Evolutionary conservation across 2,113 vertebrate genomes (phyloP).

Genomic region (Limanda limanda): DNA sequence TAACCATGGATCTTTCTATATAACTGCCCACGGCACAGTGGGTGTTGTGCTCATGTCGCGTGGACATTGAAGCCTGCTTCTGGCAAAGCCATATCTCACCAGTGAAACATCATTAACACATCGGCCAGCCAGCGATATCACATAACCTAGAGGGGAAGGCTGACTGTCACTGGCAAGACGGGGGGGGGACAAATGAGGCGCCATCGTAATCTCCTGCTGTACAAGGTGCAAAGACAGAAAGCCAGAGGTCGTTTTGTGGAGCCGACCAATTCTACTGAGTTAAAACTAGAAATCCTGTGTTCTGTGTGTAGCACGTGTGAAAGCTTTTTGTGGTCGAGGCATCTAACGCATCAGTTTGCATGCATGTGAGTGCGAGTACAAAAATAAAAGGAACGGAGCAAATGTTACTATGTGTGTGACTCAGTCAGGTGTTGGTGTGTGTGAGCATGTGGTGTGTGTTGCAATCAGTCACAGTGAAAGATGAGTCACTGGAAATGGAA

Average conservation of each 20-base stretch:
- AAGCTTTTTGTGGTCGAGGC: not conserved
- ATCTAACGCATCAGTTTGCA: not conserved
- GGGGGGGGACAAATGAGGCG: not conserved
- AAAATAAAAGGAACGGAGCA: conserved; percentile 3
- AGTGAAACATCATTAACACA: conserved; percentile 46
- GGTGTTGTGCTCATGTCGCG: not conserved
- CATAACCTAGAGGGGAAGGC: conserved; percentile 33
- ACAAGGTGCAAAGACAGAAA: conserved; percentile 52
- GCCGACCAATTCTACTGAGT: conserved; percentile 14
- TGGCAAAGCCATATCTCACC: conserved; percentile 34
- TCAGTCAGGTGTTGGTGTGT: conserved; percentile 10
- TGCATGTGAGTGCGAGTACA: conserved; percentile 1
- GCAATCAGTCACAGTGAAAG: conserved; percentile 12
- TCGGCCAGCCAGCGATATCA: conserved; percentile 3
- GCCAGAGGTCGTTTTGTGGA: conserved; percentile 53
- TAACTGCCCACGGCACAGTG: not conserved
- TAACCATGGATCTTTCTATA: conserved; percentile 4
- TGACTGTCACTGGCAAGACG: conserved; percentile 35
- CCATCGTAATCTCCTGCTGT: conserved; percentile 32
- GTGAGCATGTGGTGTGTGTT: not conserved
- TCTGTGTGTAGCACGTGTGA: conserved; percentile 11
- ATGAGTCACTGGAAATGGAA: conserved; percentile 27
- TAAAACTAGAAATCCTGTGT: conserved; percentile 14
- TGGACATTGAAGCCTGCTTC: not conserved
- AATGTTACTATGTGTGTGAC: conserved; percentile 9